These are phyloP conservation scores for Chloropsis cyanopogon DNA, from an alignment of 2,113 vertebrate genomes.

Conservation along the genomic window DNA sequence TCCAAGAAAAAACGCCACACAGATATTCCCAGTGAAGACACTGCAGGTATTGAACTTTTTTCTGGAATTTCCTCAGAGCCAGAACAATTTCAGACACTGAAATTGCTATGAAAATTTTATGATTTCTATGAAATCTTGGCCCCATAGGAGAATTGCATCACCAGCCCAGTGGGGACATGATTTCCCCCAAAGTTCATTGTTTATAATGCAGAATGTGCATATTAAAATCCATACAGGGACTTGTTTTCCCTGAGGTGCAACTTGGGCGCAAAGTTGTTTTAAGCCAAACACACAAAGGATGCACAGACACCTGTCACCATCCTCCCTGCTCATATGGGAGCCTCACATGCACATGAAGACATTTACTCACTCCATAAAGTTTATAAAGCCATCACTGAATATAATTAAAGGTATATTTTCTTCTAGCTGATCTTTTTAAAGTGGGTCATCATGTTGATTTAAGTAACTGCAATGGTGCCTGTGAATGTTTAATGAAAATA, in stretches of 20 bases:
- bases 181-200: not conserved
- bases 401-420: slow-evolving; percentile 22
- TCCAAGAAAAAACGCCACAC: not conserved
- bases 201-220: not conserved
- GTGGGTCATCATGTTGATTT: slow-evolving; percentile 42
- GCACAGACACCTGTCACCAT: not conserved
- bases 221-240: fast-evolving
- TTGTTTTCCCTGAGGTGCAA: not conserved
- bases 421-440: slow-evolving; percentile 13
- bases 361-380: not conserved
- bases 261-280: not conserved
- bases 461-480: slow-evolving; percentile 21
- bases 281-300: not conserved
- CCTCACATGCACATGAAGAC: not conserved
- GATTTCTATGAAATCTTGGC: not conserved
- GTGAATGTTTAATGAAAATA: slow-evolving; percentile 47
- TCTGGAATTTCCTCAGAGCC: not conserved
- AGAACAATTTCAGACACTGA: not conserved
- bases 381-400: slow-evolving; percentile 19
- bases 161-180: not conserved
- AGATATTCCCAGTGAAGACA: not conserved
- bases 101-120: not conserved
- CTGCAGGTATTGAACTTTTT: not conserved
- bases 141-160: not conserved
- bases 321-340: not conserved